Evolutionary conservation across 2,888 invertebrate species (phyloP).

Genomic region (Nemoura dubitans): DNA sequence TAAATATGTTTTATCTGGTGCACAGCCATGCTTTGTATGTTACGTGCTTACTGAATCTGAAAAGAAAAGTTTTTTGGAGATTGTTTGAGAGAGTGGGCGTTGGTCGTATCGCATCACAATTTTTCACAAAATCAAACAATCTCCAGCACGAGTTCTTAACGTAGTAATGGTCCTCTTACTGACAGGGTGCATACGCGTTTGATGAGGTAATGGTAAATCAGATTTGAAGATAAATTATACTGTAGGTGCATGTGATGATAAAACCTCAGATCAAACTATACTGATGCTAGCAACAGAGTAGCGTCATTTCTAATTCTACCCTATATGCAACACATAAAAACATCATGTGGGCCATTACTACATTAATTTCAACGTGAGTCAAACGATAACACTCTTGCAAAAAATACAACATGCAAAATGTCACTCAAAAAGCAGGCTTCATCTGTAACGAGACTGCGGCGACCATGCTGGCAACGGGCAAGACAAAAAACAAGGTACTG

Average conservation of each 20-base stretch:
- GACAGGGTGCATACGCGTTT: not conserved
- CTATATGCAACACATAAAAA: too few relatives aligned
- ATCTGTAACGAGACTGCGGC: not conserved
- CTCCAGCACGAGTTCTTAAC: not conserved
- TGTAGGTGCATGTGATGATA: too few relatives aligned
- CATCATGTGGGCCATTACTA: not conserved
- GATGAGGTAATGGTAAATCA: too few relatives aligned
- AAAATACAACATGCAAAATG: not conserved
- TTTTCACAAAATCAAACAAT: not conserved
- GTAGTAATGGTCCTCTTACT: not conserved
- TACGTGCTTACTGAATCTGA: conserved; percentile 19
- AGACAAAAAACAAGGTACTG: not conserved
- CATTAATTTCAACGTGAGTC: not conserved
- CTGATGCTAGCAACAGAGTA: too few relatives aligned
- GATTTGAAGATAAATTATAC: too few relatives aligned
- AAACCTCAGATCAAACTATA: too few relatives aligned
- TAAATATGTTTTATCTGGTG: conserved; percentile 16
- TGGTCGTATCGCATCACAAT: not conserved
- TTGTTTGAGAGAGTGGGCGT: not conserved
- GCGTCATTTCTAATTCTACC: too few relatives aligned
- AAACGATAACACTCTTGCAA: not conserved
- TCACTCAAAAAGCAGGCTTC: conserved; percentile 7
- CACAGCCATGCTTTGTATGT: conserved; percentile 10
- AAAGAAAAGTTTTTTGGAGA: conserved; percentile 7
- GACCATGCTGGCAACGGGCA: not conserved